Evolutionary conservation across 2,797 vertebrate species (phyloP).

Genomic region (Spinus olivaceus): DNA sequence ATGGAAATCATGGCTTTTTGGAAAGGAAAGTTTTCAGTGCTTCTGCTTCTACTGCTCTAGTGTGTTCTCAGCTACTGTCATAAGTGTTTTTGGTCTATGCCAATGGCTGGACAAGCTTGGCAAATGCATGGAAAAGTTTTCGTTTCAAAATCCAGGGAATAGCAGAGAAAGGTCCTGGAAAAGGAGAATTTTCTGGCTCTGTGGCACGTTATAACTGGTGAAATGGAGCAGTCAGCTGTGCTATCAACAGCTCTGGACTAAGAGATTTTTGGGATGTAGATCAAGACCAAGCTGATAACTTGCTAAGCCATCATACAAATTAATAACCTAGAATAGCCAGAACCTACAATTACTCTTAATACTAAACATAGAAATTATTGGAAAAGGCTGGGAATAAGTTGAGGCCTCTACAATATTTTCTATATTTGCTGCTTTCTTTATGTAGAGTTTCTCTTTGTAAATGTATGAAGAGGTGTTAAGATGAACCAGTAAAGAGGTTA

Average conservation of each 20-base stretch:
- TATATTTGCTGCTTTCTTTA: background rate
- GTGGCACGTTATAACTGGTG: background rate
- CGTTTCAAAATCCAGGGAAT: background rate
- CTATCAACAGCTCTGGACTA: background rate
- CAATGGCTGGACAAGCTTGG: background rate
- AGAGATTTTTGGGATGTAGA: background rate
- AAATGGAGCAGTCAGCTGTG: background rate
- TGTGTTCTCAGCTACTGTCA: background rate
- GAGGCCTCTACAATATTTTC: background rate
- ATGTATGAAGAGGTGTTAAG: constrained; percentile 27
- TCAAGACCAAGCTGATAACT: background rate
- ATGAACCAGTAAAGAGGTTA: constrained; percentile 7
- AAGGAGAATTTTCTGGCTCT: background rate
- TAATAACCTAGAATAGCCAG: background rate
- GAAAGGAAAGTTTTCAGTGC: background rate
- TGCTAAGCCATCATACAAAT: background rate
- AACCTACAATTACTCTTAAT: background rate
- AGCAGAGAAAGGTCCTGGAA: background rate
- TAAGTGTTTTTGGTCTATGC: background rate
- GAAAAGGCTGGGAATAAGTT: background rate
- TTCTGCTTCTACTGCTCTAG: background rate
- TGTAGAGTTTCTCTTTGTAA: background rate
- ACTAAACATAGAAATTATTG: background rate
- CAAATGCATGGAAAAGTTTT: background rate
- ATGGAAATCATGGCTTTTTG: background rate